Percentiles rank a stretch among this genome's conserved stretches.
Evolutionary conservation across 2,113 vertebrate genomes (phyloP).

Genomic region (Climacteris rufus): DNA sequence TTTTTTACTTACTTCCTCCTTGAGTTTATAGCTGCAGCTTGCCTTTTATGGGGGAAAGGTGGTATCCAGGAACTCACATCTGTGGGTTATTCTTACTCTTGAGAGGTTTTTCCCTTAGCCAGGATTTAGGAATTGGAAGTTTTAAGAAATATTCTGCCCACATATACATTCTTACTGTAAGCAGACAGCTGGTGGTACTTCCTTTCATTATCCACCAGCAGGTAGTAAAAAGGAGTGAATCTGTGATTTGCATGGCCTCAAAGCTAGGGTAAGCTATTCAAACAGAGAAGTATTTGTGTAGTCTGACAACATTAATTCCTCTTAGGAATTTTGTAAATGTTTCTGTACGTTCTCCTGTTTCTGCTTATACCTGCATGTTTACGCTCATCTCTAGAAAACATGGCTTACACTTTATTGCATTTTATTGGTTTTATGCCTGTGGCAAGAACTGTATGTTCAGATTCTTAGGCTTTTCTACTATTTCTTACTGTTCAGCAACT

Average conservation of each 20-base stretch:
- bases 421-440: background rate
- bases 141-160: background rate
- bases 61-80: background rate
- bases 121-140: background rate
- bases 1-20: background rate
- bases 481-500: background rate
- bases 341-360: background rate
- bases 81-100: background rate
- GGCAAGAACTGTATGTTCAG: background rate
- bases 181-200: background rate
- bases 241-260: background rate
- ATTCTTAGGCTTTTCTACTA: background rate
- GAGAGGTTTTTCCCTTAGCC: background rate
- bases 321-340: background rate
- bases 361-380: background rate
- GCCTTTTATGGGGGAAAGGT: background rate
- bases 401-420: background rate
- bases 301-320: background rate
- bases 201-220: background rate
- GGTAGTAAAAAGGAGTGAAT: background rate
- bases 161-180: background rate
- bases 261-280: background rate
- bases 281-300: background rate
- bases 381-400: background rate
- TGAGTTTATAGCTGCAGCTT: background rate